Evolutionary conservation across 2,113 vertebrate genomes (phyloP), one percentile per base, ranked within the genome.

Genomic region (Gobius niger): DNA sequence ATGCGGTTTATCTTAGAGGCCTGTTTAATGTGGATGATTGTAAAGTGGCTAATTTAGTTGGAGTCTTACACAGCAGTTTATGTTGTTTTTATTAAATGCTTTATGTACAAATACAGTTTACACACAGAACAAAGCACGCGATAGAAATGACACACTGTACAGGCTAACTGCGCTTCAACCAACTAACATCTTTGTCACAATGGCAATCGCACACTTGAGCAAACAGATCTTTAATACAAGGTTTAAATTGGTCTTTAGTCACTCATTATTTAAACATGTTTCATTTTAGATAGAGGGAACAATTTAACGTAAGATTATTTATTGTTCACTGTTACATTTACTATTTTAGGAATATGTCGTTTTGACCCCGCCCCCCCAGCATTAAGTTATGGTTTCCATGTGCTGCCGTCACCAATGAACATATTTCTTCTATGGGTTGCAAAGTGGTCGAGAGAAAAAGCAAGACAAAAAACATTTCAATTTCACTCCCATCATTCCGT

Each of bases 51-150:
- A 94, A 59, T 94, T 94, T 98, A 96, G 92, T 60, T 60, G 4
- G 57, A 96, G 95, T 92, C 94, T 96, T 96, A 94, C 94, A 98
- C 96, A 96, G 91, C 89, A 94, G 93, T 95, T 96, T 96, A 96
- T 94, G 94, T 94, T 91, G 86, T 94, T 93, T 94, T 93, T 96
- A 95, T 95, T 91, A 92, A 90, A 91, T 88, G 89, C 89, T 92
- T 91, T 95, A 95, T 95, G 89, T 97, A 98, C 96, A 98, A 96
- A 96, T 96, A 98, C 96, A 98, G 92, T 90, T 95, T 96, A 96
- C 94, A 98, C 95, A 98, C 95, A 96, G 92, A 95, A 96, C 95
- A 98, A 94, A 94, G 93, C 95, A 93, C 89, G 81, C 81, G 82
- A 78, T 95, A 93, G 91, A 95, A 96, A 96, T 95, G 92, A 96